Evolutionary conservation across 1,140 invertebrate genomes (phyloP), one percentile per base, ranked within the genome.

Genomic region (Himalopsyche phryganea): DNA sequence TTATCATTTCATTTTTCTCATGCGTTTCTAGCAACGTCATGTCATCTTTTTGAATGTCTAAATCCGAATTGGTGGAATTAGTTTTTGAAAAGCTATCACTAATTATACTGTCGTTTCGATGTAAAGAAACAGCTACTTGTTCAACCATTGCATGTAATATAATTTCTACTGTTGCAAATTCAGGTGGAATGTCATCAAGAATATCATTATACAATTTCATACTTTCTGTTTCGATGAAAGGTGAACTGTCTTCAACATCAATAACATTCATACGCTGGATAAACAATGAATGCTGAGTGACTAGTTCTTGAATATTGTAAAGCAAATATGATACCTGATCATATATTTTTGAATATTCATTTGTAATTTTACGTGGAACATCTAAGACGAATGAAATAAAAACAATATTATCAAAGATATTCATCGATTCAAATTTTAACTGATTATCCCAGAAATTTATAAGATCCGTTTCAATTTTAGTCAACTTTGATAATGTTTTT

Each of bases 291-390:
- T 81, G 76, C 58, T 80, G 77, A 59, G 72, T 63, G 14, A 67
- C 71, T 49, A 78, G 69, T 64, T 83, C 79, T 65, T 80, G 74
- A 19, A 82, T 65, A 62, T 81, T 77, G 41, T 80, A 80, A 57
- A 80, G 68, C 13, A 80, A 67, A 49, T 65, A 75, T 50, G 76
- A 79, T 35, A 81, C 47, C 58, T 75, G 71, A 47, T 82, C 74
- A 63, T 82, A 81, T 46, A 82, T 28, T 14, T 36, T 71, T 48
- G 67, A 71, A 54, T 73, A 71, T 20, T 71, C 50, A 50, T 15
- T 50, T n/a, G n/a, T n/a, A n/a, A 71, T 69, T 6, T 71, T 71
- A 6, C 75, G 62, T 2, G 51, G 55, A 4, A 70, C 65, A 4
- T 77, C 71, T 10, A 76, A 77, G 14, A 69, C 68, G 60, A 79